Evolutionary conservation across 1,140 invertebrate genomes (phyloP).

Genomic region (Oreohelix idahoensis): DNA sequence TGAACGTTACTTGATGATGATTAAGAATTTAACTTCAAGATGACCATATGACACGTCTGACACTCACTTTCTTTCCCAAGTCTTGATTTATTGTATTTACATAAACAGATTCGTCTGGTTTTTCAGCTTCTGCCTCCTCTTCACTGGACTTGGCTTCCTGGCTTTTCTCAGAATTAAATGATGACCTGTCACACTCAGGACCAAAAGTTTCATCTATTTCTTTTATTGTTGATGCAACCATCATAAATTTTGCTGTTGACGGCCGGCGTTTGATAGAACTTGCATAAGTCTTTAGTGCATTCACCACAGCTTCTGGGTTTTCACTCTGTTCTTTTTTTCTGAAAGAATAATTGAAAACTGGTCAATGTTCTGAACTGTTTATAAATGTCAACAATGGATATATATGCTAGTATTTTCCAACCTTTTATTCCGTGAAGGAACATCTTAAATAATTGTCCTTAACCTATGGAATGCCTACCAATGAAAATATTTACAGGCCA

Average conservation of each 20-base stretch:
- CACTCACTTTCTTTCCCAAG: background rate
- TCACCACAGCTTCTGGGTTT: slow-evolving; percentile 71
- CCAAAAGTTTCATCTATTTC: slow-evolving; percentile 62
- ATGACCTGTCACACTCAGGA: slow-evolving; percentile 40
- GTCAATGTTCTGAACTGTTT: no score
- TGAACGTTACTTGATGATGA: no score
- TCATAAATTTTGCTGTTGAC: slow-evolving; percentile 57
- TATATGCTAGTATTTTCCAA: no score
- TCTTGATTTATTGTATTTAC: background rate
- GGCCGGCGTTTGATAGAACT: slow-evolving; percentile 65
- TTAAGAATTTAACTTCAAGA: no score
- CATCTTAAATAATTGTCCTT: no score
- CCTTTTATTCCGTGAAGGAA: no score
- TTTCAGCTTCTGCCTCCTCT: background rate
- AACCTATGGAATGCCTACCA: no score
- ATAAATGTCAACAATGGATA: no score
- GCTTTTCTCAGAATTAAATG: slow-evolving; percentile 11
- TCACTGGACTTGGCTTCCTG: background rate
- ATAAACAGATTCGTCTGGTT: background rate
- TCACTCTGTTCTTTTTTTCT: slow-evolving; percentile 69
- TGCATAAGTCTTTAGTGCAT: slow-evolving; percentile 67
- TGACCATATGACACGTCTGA: background rate
- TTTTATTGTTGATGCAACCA: slow-evolving; percentile 57
- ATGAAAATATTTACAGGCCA: no score
- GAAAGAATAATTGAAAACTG: no score